Evolutionary conservation across 2,797 vertebrate species (phyloP).

Genomic region (Acipenser transmontanus): DNA sequence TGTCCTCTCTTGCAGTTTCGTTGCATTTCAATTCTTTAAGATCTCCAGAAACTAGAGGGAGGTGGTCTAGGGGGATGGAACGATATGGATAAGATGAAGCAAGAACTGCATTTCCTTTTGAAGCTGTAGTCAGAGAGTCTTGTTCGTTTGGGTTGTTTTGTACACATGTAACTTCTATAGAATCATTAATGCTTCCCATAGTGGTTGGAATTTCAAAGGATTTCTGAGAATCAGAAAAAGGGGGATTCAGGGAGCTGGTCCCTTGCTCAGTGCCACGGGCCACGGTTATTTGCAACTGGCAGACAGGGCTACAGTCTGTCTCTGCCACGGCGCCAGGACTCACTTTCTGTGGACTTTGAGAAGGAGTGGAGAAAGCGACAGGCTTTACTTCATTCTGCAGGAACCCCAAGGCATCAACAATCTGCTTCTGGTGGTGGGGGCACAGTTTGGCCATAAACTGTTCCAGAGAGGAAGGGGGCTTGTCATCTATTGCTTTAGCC

Average conservation of each 20-base stretch:
- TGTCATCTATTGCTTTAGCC: constrained; percentile 66
- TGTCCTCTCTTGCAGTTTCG: constrained; percentile 34
- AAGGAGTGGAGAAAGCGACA: constrained; percentile 40
- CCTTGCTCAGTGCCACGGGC: constrained; percentile 42
- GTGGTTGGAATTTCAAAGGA: constrained; percentile 5
- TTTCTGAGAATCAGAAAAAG: neutral
- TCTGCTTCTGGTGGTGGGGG: constrained; percentile 88
- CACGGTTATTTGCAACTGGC: constrained; percentile 47
- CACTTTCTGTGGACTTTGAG: constrained; percentile 28
- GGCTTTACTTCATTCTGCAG: constrained; percentile 86
- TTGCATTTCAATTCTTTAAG: constrained; percentile 20
- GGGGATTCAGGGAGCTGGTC: constrained; percentile 21
- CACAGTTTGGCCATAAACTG: constrained; percentile 96
- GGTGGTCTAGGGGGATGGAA: constrained; percentile 32
- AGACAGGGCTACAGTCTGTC: constrained; percentile 43
- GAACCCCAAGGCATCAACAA: constrained; percentile 85
- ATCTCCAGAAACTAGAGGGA: constrained; percentile 27
- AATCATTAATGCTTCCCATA: constrained; percentile 30
- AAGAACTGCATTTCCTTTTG: constrained; percentile 31
- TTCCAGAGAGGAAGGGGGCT: constrained; percentile 81
- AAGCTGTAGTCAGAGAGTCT: constrained; percentile 28
- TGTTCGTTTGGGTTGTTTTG: constrained; percentile 32
- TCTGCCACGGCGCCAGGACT: constrained; percentile 29
- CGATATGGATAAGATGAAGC: constrained; percentile 14
- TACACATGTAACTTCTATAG: constrained; percentile 30